Evolutionary conservation across 2,113 vertebrate genomes (phyloP).

Genomic region (Cyprinodon brontotheroides): DNA sequence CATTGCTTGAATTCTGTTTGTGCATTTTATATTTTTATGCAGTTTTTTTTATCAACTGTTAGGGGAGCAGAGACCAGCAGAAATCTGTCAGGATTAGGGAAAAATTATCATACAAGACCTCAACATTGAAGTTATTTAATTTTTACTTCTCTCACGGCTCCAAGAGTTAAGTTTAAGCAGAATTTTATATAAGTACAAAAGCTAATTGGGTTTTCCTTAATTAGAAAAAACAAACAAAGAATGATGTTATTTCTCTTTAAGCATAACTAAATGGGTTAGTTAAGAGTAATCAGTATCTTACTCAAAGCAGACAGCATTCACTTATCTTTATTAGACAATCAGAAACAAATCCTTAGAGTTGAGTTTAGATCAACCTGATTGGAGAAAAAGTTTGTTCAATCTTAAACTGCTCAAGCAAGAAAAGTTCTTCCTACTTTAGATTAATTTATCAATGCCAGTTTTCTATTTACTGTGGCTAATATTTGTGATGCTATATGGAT

Average conservation of each 20-base stretch:
- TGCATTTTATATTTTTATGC: neutral
- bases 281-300: neutral
- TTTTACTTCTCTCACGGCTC: no score
- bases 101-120: neutral
- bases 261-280: neutral
- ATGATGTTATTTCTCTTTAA: neutral
- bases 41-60: neutral
- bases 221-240: neutral
- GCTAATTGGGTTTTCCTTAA: neutral
- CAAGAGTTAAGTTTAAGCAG: no score
- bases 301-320: no score
- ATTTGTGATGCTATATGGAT: no score
- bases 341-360: no score
- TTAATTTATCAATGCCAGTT: no score
- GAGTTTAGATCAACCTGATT: no score
- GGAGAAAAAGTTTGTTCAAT: neutral
- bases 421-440: neutral
- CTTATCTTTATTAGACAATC: no score
- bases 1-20: neutral
- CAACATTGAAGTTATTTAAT: neutral
- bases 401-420: conserved; percentile 17
- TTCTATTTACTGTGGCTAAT: no score
- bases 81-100: neutral
- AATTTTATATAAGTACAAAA: neutral
- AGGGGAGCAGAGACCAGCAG: conserved; percentile 2